These are phyloP conservation scores for Drymonia ruficornis DNA, from an alignment of 2,888 invertebrate species.

Conservation along the genomic window DNA sequence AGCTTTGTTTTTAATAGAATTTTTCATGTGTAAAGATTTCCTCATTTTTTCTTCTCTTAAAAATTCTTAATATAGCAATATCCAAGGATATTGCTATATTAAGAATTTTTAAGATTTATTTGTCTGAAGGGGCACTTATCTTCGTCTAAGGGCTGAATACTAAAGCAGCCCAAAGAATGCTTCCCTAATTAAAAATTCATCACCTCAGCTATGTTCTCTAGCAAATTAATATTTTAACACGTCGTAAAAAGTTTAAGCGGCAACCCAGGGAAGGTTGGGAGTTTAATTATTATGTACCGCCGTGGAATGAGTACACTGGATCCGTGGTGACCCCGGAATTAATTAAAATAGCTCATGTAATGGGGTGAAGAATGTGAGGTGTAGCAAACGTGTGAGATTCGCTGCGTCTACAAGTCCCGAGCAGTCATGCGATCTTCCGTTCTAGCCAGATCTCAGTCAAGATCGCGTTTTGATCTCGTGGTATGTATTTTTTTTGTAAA, in stretches of 20 bases:
- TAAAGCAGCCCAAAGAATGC: constrained; percentile 1
- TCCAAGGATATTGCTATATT: too few species aligned
- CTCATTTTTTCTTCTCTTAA: too few species aligned
- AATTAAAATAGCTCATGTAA: constrained; percentile 26
- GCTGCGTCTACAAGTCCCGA: too few species aligned
- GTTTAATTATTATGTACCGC: constrained; percentile 32
- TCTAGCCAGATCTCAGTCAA: too few species aligned
- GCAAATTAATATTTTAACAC: constrained; percentile 32
- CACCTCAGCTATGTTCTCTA: constrained; percentile 11
- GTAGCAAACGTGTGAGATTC: not conserved
- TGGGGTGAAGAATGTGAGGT: constrained; percentile 7
- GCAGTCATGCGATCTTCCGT: too few species aligned
- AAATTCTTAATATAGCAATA: too few species aligned
- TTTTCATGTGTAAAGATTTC: too few species aligned
- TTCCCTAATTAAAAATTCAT: constrained; percentile 12
- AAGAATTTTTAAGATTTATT: too few species aligned
- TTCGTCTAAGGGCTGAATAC: not conserved
- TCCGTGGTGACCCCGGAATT: constrained; percentile 16
- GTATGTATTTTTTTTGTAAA: too few species aligned
- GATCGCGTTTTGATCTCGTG: too few species aligned
- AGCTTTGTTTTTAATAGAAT: too few species aligned
- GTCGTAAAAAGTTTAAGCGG: constrained; percentile 35
- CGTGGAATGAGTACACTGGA: constrained; percentile 18
- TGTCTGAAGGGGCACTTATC: not conserved
- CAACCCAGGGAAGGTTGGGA: constrained; percentile 11